Evolutionary conservation across 2,113 vertebrate genomes (phyloP).

Genomic region (Columba livia): DNA sequence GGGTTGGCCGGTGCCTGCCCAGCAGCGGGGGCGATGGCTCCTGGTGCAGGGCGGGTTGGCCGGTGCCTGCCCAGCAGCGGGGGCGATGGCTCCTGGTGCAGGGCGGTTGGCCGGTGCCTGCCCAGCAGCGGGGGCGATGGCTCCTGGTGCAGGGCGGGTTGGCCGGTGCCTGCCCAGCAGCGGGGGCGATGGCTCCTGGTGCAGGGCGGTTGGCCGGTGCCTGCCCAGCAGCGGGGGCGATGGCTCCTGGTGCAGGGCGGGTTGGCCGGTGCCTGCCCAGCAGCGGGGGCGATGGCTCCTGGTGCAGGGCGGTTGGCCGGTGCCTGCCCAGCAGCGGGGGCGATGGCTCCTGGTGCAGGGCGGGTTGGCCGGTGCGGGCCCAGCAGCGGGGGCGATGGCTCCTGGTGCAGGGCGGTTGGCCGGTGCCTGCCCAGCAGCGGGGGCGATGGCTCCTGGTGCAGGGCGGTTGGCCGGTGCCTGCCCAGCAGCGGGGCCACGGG

Average conservation of each 20-base stretch:
- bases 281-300: background rate
- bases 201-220: background rate
- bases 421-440: accelerated
- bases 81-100: background rate
- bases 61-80: accelerated
- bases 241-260: background rate
- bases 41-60: background rate
- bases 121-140: background rate
- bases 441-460: background rate
- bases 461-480: background rate
- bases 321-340: accelerated
- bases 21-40: background rate
- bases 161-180: background rate
- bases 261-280: background rate
- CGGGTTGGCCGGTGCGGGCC: background rate
- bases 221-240: background rate
- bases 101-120: background rate
- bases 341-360: background rate
- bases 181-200: background rate
- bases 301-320: background rate
- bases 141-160: background rate
- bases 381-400: background rate
- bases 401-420: background rate
- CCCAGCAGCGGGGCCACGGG: background rate
- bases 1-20: background rate